Conservation (phyloP, 2,888 invertebrate genomes). For the Morpho deidamia region DNA sequence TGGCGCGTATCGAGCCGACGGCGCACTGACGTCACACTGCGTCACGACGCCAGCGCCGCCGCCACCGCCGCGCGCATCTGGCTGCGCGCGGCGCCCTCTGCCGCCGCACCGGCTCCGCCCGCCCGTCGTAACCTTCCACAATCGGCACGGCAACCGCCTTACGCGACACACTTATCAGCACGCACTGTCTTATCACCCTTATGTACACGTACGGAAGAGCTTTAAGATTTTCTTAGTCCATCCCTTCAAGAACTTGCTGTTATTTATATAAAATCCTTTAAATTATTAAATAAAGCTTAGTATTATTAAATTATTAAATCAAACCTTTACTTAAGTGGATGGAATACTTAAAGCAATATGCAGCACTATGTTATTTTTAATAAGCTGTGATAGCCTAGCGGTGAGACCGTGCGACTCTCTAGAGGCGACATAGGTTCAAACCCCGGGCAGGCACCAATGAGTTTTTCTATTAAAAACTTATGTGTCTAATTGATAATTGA, state of each 20-base stretch:
- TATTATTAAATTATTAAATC: no score
- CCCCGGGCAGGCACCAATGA: no score
- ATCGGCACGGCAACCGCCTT: conserved; percentile 58
- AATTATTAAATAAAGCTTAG: no score
- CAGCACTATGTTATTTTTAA: no score
- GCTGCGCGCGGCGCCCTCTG: conserved; percentile 36
- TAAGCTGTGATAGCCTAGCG: no score
- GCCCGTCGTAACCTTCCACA: conserved; percentile 71
- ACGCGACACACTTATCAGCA: conserved; percentile 4
- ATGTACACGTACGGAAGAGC: neutral
- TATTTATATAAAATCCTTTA: conserved; percentile 1
- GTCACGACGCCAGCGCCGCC: conserved; percentile 77
- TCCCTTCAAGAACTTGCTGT: neutral
- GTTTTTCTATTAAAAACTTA: no score
- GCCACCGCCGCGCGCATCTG: conserved; percentile 56
- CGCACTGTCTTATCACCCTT: conserved; percentile 6
- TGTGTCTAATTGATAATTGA: no score
- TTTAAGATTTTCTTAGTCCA: neutral
- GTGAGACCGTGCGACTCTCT: no score
- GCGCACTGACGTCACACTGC: conserved; percentile 85
- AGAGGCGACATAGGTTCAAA: no score
- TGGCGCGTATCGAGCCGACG: conserved; percentile 82
- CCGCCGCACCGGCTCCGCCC: conserved; percentile 43
- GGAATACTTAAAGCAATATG: no score
- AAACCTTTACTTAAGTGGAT: no score